Evolutionary conservation across 2,113 vertebrate genomes (phyloP).

Genomic region (Trogon surrucura): DNA sequence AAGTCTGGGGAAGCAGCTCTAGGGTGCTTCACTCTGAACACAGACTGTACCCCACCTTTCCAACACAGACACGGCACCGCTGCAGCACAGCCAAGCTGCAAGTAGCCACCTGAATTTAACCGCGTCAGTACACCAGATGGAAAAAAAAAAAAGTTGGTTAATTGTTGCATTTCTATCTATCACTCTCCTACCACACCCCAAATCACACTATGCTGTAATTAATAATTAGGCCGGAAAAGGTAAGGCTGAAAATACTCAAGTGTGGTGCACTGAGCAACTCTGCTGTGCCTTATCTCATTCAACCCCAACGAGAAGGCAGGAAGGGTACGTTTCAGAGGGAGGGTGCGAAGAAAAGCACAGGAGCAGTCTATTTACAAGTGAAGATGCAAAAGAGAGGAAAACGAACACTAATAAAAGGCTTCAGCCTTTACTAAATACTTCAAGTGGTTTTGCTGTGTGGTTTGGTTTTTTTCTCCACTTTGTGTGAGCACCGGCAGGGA

Average conservation of each 20-base stretch:
- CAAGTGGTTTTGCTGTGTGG: no score
- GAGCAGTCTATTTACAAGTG: neutral
- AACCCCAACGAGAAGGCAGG: neutral
- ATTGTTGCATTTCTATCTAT: neutral
- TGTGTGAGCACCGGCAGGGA: accelerated
- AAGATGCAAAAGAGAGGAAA: neutral
- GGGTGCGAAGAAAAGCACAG: neutral
- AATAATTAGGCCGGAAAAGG: neutral
- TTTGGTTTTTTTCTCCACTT: no score
- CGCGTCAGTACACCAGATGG: accelerated
- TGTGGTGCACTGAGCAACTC: neutral
- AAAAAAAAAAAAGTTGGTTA: neutral
- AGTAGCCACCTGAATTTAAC: neutral
- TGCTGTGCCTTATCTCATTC: neutral
- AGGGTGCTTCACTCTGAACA: accelerated
- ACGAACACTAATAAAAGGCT: neutral
- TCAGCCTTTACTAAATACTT: neutral
- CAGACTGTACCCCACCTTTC: no score
- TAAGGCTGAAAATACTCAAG: neutral
- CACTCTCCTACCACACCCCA: neutral
- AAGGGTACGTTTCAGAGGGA: neutral
- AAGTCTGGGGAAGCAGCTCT: neutral
- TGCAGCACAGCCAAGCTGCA: accelerated
- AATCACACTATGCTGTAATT: neutral
- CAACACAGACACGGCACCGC: neutral